A percentile compares a stretch with the other conserved stretches of the same genome.
These are phyloP conservation scores for Caenorhabditis elegans DNA, from an alignment of 1,140 invertebrate genomes.

Conservation along the genomic window DNA sequence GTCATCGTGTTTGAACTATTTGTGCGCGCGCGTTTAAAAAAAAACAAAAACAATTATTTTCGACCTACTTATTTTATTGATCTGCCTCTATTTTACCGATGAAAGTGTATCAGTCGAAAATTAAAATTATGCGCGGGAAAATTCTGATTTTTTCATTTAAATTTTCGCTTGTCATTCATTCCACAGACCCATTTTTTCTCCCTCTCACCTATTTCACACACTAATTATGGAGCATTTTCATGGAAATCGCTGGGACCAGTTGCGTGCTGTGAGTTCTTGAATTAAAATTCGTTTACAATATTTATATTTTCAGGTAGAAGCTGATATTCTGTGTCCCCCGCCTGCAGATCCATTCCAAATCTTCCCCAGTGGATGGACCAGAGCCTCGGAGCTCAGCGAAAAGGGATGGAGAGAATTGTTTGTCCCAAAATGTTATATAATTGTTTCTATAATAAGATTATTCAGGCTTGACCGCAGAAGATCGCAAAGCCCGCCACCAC, in stretches of 20 bases:
- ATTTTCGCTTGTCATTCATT: no score
- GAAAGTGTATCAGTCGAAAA: no score
- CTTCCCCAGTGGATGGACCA: background rate
- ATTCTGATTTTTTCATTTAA: no score
- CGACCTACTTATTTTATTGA: no score
- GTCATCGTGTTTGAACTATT: no score
- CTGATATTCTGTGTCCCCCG: slow-evolving; percentile 7
- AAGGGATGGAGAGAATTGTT: background rate
- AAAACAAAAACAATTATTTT: no score
- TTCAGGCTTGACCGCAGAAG: background rate
- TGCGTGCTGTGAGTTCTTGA: background rate
- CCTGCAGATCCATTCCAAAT: background rate
- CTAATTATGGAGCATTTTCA: background rate
- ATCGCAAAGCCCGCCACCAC: background rate
- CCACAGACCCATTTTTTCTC: no score
- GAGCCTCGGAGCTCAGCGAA: background rate
- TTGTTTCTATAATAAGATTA: background rate
- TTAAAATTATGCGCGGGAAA: no score
- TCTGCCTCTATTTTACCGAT: no score
- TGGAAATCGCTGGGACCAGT: background rate
- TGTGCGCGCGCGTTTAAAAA: no score
- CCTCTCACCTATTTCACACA: background rate
- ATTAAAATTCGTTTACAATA: no score
- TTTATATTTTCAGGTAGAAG: background rate
- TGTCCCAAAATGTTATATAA: no score